A percentile compares a stretch with the other conserved stretches of the same genome.
These are phyloP conservation scores for Noturus placidus DNA, from an alignment of 2,113 vertebrate genomes.

Conservation along the genomic window DNA sequence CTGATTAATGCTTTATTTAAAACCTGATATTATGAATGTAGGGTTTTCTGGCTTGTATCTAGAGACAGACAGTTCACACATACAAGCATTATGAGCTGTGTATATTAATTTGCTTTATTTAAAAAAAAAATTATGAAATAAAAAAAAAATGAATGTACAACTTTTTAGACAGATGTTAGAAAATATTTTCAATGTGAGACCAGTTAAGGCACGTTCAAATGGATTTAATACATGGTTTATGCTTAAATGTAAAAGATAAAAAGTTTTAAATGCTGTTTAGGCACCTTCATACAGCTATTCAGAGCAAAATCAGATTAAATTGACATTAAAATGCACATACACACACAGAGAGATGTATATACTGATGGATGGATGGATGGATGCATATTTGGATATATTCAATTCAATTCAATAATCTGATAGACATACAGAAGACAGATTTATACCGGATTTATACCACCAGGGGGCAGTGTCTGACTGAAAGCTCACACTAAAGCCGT, in stretches of 20 bases:
- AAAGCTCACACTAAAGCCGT: background rate
- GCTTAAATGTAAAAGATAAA: too few species aligned
- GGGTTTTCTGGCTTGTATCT: background rate
- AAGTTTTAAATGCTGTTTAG: too few species aligned
- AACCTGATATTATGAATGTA: background rate
- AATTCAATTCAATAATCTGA: background rate
- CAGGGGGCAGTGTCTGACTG: constrained; percentile 1
- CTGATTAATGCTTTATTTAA: too few species aligned
- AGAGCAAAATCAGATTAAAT: too few species aligned
- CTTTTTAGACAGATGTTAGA: background rate
- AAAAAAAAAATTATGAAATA: background rate
- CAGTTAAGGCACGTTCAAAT: background rate
- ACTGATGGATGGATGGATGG: too few species aligned
- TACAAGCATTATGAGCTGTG: background rate
- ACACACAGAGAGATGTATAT: too few species aligned
- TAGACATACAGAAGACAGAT: background rate
- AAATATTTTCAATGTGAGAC: background rate
- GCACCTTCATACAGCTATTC: too few species aligned
- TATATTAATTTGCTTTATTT: background rate
- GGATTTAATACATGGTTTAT: background rate
- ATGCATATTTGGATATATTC: too few species aligned
- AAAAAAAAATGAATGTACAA: background rate
- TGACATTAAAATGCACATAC: too few species aligned
- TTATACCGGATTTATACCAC: background rate
- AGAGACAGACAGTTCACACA: background rate